phyloP scores from a whole-genome alignment of 2,888 invertebrate genomes.

The Aradus depressus region DNA sequence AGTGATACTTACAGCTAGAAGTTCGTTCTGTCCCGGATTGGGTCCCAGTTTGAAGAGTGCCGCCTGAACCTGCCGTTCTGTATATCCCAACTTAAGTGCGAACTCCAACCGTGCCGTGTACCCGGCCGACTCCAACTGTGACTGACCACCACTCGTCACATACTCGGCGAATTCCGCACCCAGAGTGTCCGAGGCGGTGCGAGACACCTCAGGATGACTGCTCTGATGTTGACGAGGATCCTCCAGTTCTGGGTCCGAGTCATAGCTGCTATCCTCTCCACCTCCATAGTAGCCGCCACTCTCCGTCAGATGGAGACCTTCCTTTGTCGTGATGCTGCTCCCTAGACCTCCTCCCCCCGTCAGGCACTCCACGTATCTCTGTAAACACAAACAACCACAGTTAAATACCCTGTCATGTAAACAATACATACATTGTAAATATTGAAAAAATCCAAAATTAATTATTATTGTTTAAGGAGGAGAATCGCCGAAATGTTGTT shows the following conservation, averaged over 20 bases:
- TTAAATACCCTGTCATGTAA: too few species aligned
- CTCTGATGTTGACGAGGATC: conserved; percentile 37
- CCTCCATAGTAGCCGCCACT: conserved; percentile 34
- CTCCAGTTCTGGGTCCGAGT: conserved; percentile 61
- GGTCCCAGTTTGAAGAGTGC: conserved; percentile 76
- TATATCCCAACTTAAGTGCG: conserved; percentile 83
- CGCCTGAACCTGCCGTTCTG: conserved; percentile 69
- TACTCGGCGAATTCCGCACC: conserved; percentile 78
- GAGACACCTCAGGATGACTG: conserved; percentile 61
- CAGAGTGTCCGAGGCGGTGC: conserved; percentile 73
- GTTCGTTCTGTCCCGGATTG: conserved; percentile 73
- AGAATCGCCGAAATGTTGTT: too few species aligned
- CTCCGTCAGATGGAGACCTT: too few species aligned
- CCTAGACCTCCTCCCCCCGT: conserved; percentile 37
- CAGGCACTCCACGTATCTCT: conserved; percentile 65
- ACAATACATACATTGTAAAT: too few species aligned
- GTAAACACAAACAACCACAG: conserved; percentile 32
- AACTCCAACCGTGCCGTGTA: conserved; percentile 68
- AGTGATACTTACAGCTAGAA: conserved; percentile 51
- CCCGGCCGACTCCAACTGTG: too few species aligned
- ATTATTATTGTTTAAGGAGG: too few species aligned
- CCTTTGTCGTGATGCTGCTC: conserved; percentile 32
- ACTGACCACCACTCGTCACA: conserved; percentile 42
- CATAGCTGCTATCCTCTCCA: conserved; percentile 73
- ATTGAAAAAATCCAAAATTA: too few species aligned